Percentiles rank a stretch among this genome's conserved stretches.
Evolutionary conservation across 2,113 vertebrate species (phyloP).

Genomic region (Dissostichus mawsoni): DNA sequence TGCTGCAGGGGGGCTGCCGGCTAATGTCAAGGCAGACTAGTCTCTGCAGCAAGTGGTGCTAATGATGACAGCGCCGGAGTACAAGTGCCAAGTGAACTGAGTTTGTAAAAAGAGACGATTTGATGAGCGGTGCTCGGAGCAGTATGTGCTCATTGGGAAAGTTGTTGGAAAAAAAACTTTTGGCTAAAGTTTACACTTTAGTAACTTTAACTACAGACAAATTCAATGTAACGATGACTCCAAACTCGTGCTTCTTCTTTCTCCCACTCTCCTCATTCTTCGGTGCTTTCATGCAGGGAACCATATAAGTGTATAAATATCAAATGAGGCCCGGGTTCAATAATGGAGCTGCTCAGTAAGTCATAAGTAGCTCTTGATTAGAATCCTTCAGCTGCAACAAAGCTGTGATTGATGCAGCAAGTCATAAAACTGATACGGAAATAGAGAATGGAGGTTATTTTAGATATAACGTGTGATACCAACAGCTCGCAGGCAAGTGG

Average conservation of each 20-base stretch:
- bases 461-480: constrained; percentile 15
- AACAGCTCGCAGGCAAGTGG: background rate
- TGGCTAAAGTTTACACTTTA: constrained; percentile 16
- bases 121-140: constrained; percentile 37
- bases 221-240: constrained; percentile 52
- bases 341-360: constrained; percentile 56
- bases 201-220: constrained; percentile 32
- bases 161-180: constrained; percentile 16
- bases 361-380: constrained; percentile 55
- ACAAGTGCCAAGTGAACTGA: constrained; percentile 52
- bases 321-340: constrained; percentile 50
- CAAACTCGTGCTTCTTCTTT: background rate
- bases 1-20: constrained; percentile 28
- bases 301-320: constrained; percentile 47
- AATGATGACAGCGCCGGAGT: constrained; percentile 52
- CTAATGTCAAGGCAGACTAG: constrained; percentile 31
- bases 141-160: background rate
- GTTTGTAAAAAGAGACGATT: constrained; percentile 38
- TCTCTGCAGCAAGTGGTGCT: constrained; percentile 49
- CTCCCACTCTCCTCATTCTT: background rate
- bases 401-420: constrained; percentile 44
- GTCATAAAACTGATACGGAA: constrained; percentile 14
- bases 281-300: constrained; percentile 34
- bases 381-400: constrained; percentile 36
- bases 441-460: constrained; percentile 20